These are phyloP conservation scores for Sycophila sp. DNA, from an alignment of 1,140 invertebrate genomes.

Conservation along the genomic window DNA sequence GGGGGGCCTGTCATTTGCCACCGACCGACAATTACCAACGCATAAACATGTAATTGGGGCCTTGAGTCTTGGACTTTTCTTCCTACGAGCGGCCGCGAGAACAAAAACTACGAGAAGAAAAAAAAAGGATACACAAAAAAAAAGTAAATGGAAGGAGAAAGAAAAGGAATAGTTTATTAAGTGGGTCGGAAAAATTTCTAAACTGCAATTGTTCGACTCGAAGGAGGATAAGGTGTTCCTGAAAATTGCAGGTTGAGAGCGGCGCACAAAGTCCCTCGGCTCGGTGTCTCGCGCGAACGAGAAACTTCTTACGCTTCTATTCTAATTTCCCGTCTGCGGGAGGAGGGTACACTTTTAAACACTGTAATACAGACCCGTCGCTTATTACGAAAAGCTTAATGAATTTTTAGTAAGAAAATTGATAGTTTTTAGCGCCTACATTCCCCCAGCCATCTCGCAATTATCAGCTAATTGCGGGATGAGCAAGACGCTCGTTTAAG, in stretches of 20 bases:
- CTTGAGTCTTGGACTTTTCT: slow-evolving; percentile 1
- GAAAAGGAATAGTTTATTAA: too few species aligned
- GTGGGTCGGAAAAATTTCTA: slow-evolving; percentile 3
- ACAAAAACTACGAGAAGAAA: too few species aligned
- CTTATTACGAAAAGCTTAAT: too few species aligned
- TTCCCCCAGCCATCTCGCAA: too few species aligned
- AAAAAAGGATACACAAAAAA: neutral
- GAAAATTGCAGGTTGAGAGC: neutral
- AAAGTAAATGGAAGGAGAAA: neutral
- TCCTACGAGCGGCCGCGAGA: neutral
- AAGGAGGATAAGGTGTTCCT: neutral
- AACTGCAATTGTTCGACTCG: neutral
- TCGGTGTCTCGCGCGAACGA: neutral
- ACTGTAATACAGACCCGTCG: too few species aligned
- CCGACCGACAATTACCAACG: slow-evolving; percentile 11
- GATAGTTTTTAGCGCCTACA: too few species aligned
- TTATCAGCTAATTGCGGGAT: too few species aligned
- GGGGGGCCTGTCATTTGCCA: slow-evolving; percentile 9
- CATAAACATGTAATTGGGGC: slow-evolving; percentile 9
- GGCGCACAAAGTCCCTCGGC: too few species aligned
- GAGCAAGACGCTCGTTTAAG: too few species aligned
- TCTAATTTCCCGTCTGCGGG: neutral
- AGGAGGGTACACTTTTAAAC: too few species aligned
- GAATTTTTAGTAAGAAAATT: too few species aligned
- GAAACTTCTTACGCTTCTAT: neutral